Conservation (phyloP, 2,113 vertebrate species). For the Tonatia bakeri region DNA sequence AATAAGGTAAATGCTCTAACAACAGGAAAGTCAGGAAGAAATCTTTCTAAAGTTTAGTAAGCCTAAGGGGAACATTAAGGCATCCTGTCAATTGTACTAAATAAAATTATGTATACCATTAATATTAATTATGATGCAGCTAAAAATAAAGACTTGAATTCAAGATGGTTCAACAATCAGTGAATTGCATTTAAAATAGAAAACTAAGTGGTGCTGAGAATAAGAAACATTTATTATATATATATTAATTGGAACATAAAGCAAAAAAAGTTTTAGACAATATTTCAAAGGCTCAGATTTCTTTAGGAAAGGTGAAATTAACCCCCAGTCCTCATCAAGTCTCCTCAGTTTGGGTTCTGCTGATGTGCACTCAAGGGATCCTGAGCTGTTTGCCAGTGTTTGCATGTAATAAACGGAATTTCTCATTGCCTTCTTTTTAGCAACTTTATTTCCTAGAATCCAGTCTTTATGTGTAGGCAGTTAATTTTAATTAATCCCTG, state of each 20-base stretch:
- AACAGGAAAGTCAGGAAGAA: background rate
- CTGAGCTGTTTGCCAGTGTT: background rate
- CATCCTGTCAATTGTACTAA: background rate
- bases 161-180: background rate
- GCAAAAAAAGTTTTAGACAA: background rate
- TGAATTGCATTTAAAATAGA: background rate
- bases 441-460: slow-evolving; percentile 36
- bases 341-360: background rate
- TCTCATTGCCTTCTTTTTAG: background rate
- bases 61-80: background rate
- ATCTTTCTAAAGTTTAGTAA: background rate
- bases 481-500: slow-evolving; percentile 43
- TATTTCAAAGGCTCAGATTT: background rate
- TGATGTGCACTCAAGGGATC: background rate
- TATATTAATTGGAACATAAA: background rate
- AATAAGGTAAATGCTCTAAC: background rate
- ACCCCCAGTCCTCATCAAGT: background rate
- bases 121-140: background rate
- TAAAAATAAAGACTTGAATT: background rate
- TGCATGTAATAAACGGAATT: background rate
- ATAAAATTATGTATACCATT: background rate
- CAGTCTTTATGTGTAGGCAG: background rate
- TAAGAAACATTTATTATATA: background rate
- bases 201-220: background rate
- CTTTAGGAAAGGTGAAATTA: background rate